phyloP scores from a whole-genome alignment of 2,888 invertebrate species.

The Monoplex corrugatus region DNA sequence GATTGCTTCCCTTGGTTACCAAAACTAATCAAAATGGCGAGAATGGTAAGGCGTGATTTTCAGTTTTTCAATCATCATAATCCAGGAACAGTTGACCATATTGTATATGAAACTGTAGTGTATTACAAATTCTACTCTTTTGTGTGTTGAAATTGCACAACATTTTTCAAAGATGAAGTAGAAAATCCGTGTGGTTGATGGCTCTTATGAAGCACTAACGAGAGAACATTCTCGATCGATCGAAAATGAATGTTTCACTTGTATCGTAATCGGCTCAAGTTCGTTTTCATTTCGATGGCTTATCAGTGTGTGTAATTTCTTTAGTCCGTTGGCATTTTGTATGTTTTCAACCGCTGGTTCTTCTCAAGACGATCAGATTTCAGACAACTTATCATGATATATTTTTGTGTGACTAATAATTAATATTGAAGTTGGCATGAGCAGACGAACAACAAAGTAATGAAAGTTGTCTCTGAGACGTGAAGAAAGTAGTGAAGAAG shows the following conservation, averaged over 20 bases:
- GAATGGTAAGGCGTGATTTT: conserved; percentile 28
- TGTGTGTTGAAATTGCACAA: neutral
- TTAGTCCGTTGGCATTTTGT: too few species aligned
- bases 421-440: too few species aligned
- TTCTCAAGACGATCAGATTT: too few species aligned
- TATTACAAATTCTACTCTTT: neutral
- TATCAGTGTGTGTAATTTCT: too few species aligned
- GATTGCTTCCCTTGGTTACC: conserved; percentile 27
- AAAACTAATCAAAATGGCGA: conserved; percentile 41
- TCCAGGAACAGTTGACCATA: neutral
- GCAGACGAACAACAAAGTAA: too few species aligned
- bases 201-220: neutral
- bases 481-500: too few species aligned
- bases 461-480: too few species aligned
- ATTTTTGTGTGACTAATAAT: too few species aligned
- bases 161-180: neutral
- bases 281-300: too few species aligned
- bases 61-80: neutral
- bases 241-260: neutral
- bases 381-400: too few species aligned
- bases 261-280: neutral
- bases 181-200: neutral
- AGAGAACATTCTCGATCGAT: neutral
- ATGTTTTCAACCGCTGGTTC: too few species aligned
- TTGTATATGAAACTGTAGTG: too few species aligned